Evolutionary conservation across 2,797 vertebrate genomes (phyloP).

Genomic region (Darevskia mixta): DNA sequence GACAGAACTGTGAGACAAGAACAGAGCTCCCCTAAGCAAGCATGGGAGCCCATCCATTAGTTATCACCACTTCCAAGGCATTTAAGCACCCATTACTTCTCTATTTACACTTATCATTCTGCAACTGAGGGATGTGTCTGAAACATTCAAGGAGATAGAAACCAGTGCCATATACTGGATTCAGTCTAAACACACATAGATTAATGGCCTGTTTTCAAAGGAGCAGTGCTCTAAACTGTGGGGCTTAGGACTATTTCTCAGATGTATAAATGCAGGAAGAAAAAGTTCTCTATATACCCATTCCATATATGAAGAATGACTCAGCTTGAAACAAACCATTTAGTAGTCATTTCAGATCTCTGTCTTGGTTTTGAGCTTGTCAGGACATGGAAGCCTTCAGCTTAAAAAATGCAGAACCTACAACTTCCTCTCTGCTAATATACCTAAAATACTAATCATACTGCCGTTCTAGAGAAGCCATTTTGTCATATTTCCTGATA

Average conservation of each 20-base stretch:
- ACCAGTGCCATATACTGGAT: not conserved
- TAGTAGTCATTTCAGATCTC: not conserved
- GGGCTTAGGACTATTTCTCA: not conserved
- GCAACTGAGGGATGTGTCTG: not conserved
- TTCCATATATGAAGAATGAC: constrained; percentile 12
- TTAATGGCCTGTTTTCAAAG: not conserved
- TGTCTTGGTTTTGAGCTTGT: constrained; percentile 43
- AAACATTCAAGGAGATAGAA: constrained; percentile 1
- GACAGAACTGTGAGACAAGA: not conserved
- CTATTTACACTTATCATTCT: not conserved
- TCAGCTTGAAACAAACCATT: constrained; percentile 13
- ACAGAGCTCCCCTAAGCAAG: not conserved
- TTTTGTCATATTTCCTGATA: not conserved
- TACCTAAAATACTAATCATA: constrained; percentile 37
- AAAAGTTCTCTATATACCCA: not conserved
- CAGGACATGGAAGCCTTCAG: constrained; percentile 56
- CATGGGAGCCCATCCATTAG: not conserved
- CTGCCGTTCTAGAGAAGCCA: constrained; percentile 7
- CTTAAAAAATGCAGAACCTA: constrained; percentile 72
- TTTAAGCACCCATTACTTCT: not conserved
- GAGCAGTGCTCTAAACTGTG: not conserved
- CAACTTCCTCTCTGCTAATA: constrained; percentile 63
- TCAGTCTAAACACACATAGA: not conserved
- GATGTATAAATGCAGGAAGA: not conserved
- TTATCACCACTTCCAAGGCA: not conserved